Evolutionary conservation across 2,888 invertebrate genomes (phyloP).

Genomic region (Drosophila monieri): DNA sequence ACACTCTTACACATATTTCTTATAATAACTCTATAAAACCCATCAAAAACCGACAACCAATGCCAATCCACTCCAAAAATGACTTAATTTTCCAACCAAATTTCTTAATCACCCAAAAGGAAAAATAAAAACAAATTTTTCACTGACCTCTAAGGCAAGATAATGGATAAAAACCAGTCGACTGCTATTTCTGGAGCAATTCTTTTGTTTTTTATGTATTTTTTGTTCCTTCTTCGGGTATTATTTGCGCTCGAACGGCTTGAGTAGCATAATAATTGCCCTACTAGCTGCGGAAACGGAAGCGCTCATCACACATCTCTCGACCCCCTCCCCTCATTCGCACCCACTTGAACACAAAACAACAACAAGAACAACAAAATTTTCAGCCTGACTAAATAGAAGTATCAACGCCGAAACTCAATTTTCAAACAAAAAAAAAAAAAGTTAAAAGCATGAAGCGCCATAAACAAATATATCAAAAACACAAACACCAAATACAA

Average conservation of each 20-base stretch:
- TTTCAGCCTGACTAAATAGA: constrained; percentile 56
- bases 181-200: constrained; percentile 4
- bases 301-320: constrained; percentile 68
- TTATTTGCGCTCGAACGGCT: constrained; percentile 60
- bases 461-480: constrained; percentile 36
- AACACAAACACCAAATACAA: constrained; percentile 37
- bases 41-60: background rate
- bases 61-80: background rate
- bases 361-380: constrained; percentile 5
- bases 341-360: constrained; percentile 35
- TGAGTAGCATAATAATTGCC: constrained; percentile 71
- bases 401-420: constrained; percentile 70
- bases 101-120: background rate
- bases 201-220: constrained; percentile 3
- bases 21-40: constrained; percentile 43
- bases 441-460: constrained; percentile 23
- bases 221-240: constrained; percentile 60
- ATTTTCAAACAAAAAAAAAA: constrained; percentile 63
- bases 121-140: background rate
- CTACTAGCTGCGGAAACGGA: constrained; percentile 71
- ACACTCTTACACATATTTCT: background rate
- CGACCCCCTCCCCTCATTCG: constrained; percentile 16
- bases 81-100: background rate
- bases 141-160: background rate
- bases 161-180: constrained; percentile 20